Evolutionary conservation across 2,888 invertebrate genomes (phyloP).

Genomic region (Gryllus longicercus): DNA sequence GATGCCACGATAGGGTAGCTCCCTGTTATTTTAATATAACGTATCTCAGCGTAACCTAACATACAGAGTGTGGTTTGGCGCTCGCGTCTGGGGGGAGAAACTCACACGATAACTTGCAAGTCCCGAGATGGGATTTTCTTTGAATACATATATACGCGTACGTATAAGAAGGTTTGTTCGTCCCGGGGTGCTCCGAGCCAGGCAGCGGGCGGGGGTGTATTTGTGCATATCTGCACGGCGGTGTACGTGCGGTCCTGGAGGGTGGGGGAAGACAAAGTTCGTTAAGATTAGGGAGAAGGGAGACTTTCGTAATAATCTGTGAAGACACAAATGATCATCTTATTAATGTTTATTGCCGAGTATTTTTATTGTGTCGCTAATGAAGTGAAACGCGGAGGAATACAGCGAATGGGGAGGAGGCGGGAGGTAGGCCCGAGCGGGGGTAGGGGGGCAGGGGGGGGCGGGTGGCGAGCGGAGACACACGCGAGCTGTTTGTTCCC

Average conservation of each 20-base stretch:
- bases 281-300: conserved; percentile 8
- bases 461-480: too few species aligned
- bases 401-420: background rate
- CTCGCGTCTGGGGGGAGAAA: background rate
- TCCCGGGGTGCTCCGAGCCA: background rate
- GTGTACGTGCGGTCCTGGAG: background rate
- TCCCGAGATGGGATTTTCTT: conserved; percentile 17
- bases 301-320: conserved; percentile 17
- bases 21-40: conserved; percentile 17
- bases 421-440: background rate
- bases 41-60: conserved; percentile 17
- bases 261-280: conserved; percentile 5
- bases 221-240: background rate
- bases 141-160: conserved; percentile 17
- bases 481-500: too few species aligned
- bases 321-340: conserved; percentile 17
- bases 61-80: background rate
- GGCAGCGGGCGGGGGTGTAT: background rate
- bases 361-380: conserved; percentile 8
- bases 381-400: background rate
- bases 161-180: conserved; percentile 17
- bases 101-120: conserved; percentile 2
- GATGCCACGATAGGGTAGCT: conserved; percentile 1
- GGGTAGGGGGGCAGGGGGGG: background rate
- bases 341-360: conserved; percentile 11